These are phyloP conservation scores for Enteromius argenteus DNA, from an alignment of 2,797 vertebrate genomes.

Conservation along the genomic window DNA sequence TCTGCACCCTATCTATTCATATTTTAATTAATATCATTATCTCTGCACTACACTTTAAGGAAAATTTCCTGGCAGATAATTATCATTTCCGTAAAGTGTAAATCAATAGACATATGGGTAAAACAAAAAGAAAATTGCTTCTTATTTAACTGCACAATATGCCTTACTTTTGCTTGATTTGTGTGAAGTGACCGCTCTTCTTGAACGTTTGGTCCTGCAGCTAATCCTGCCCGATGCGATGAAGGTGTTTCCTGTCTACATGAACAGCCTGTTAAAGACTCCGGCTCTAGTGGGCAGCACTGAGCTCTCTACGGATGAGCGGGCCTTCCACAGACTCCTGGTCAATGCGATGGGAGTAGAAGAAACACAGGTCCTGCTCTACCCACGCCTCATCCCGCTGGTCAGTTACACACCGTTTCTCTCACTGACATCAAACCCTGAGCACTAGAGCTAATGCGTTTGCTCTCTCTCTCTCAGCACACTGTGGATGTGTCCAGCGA, in stretches of 20 bases:
- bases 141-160: no score
- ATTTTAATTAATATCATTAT: background rate
- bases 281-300: constrained; percentile 83
- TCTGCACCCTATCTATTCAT: background rate
- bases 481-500: constrained; percentile 80
- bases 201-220: constrained; percentile 67
- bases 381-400: constrained; percentile 89
- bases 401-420: constrained; percentile 73
- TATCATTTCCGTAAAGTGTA: background rate
- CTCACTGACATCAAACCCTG: background rate
- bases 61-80: background rate
- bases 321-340: constrained; percentile 84
- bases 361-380: constrained; percentile 90
- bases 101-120: background rate
- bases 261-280: constrained; percentile 93
- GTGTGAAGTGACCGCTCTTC: background rate
- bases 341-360: constrained; percentile 91
- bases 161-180: background rate
- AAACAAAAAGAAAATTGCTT: no score
- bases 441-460: background rate
- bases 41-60: background rate
- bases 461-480: constrained; percentile 78
- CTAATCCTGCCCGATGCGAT: constrained; percentile 94
- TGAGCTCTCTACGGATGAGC: constrained; percentile 87
- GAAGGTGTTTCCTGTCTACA: constrained; percentile 95